Conservation (phyloP, 2,888 invertebrate species). For the Diaphora mendica region DNA sequence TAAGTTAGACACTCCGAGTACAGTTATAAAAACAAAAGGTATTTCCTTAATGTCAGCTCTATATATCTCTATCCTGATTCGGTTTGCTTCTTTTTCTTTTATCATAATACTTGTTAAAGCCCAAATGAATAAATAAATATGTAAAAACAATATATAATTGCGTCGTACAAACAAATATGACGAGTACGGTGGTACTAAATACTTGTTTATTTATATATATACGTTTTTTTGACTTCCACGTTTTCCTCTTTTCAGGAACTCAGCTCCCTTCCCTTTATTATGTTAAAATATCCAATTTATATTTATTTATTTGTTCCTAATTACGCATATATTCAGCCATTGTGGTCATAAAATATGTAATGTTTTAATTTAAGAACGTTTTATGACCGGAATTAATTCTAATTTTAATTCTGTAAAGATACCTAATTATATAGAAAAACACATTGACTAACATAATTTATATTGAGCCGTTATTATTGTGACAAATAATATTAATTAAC, state of each 20-base stretch:
- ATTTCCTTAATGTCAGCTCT: background rate
- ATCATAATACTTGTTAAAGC: background rate
- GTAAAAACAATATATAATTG: too few species aligned
- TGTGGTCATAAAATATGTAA: background rate
- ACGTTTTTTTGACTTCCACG: background rate
- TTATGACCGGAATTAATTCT: slow-evolving; percentile 1
- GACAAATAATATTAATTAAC: slow-evolving; percentile 6
- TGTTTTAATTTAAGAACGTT: slow-evolving; percentile 1
- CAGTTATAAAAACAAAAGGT: background rate
- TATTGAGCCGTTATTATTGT: background rate
- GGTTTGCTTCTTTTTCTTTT: background rate
- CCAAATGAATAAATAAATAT: too few species aligned
- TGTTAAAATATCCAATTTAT: background rate
- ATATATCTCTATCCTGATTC: background rate
- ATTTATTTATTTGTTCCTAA: background rate
- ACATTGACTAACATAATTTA: slow-evolving; percentile 3
- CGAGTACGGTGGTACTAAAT: background rate
- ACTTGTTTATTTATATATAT: background rate
- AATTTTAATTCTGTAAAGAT: background rate
- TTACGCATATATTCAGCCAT: background rate
- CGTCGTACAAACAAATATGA: background rate
- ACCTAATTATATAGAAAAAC: background rate
- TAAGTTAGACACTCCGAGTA: background rate
- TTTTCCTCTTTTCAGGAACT: too few species aligned
- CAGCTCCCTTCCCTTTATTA: too few species aligned